Conservation (phyloP, 2,888 invertebrate species). For the Folsomia manolachei region DNA sequence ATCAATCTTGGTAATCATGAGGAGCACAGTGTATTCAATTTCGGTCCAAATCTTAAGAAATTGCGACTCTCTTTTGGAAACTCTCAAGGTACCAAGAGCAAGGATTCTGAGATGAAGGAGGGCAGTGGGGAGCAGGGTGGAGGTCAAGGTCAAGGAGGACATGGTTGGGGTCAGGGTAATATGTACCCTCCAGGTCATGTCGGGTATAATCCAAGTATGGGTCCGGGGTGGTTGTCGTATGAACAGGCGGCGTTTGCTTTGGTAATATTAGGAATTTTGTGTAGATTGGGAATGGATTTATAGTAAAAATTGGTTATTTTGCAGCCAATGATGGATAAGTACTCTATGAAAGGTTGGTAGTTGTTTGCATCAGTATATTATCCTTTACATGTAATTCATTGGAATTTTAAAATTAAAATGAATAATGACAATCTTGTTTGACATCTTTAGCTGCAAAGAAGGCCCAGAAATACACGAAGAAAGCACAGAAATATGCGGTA, state of each 20-base stretch:
- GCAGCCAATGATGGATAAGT: constrained; percentile 6
- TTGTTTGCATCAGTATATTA: too few relatives aligned
- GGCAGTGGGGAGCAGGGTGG: too few relatives aligned
- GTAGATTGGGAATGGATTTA: too few relatives aligned
- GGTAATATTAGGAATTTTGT: too few relatives aligned
- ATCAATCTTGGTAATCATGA: constrained; percentile 24
- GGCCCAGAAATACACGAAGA: constrained; percentile 3
- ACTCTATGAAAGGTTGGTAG: background rate
- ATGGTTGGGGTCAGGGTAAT: background rate
- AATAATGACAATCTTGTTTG: too few relatives aligned
- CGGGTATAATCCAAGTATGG: background rate
- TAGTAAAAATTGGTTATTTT: too few relatives aligned
- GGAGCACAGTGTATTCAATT: background rate
- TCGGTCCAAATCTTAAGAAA: background rate
- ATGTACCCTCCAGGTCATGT: background rate
- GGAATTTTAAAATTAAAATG: too few relatives aligned
- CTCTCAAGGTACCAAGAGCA: background rate
- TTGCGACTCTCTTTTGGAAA: background rate
- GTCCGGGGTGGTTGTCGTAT: constrained; percentile 6
- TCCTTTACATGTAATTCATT: too few relatives aligned
- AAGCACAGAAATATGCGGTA: constrained; percentile 13
- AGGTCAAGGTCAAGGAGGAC: background rate
- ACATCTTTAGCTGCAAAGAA: constrained; percentile 16
- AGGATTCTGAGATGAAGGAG: background rate
- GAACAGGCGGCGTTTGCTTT: constrained; percentile 6